Evolutionary conservation across 2,888 invertebrate genomes (phyloP).

Genomic region (Steinernema hermaphroditum): DNA sequence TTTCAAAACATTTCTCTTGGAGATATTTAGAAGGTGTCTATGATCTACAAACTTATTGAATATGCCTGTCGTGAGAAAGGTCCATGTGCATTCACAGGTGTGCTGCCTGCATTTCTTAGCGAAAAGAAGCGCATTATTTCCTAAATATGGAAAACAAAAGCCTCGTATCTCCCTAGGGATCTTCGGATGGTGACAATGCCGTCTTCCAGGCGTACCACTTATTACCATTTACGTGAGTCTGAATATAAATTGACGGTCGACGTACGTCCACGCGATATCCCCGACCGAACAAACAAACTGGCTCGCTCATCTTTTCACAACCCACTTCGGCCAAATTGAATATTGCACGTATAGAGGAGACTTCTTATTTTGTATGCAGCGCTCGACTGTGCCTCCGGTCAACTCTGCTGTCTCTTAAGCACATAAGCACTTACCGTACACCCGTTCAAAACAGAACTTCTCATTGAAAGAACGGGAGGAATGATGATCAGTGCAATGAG

Average conservation of each 20-base stretch:
- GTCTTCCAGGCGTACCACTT: constrained; percentile 14
- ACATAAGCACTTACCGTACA: too few relatives aligned
- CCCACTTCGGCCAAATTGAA: constrained; percentile 23
- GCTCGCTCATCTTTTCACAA: constrained; percentile 18
- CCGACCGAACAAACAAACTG: constrained; percentile 6
- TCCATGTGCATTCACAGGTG: too few relatives aligned
- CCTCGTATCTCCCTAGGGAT: neutral
- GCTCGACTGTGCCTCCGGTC: neutral
- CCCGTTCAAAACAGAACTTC: too few relatives aligned
- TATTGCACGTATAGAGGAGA: neutral
- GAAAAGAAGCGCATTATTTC: too few relatives aligned
- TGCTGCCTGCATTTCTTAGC: too few relatives aligned
- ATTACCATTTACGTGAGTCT: constrained; percentile 27
- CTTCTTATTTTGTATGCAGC: constrained; percentile 12
- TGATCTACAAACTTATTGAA: too few relatives aligned
- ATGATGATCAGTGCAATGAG: too few relatives aligned
- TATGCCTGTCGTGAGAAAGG: too few relatives aligned
- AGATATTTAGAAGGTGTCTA: too few relatives aligned
- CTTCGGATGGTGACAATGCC: neutral
- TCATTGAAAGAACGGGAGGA: too few relatives aligned
- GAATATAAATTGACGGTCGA: constrained; percentile 24
- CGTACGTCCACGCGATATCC: neutral
- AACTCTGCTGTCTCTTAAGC: too few relatives aligned
- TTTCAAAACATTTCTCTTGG: too few relatives aligned
- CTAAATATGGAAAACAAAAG: constrained; percentile 4